Evolutionary conservation across 2,888 invertebrate genomes (phyloP), one percentile per base, ranked within the genome.

Genomic region (Bombylius discolor): DNA sequence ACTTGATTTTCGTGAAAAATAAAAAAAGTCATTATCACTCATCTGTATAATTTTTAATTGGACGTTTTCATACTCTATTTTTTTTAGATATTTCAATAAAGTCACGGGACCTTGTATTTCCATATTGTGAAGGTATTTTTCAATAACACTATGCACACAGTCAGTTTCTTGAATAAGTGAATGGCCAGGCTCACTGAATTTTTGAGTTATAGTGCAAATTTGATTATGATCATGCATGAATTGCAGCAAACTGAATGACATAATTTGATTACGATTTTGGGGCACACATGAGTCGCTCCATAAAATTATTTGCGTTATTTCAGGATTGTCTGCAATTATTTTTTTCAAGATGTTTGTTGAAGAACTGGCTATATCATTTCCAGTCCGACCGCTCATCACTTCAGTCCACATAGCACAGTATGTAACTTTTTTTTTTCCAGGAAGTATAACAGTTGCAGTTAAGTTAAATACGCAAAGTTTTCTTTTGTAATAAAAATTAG

Each of bases 381-480:
- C 47, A 14, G 36, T 1, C 11, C 47, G 46, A 6, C 47, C 34
- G 14, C 46, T 49, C 31, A 14, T 49, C 4, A 23, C 33, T 52
- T 52, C 52, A n/a, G 34, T 54, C 54, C 50, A 50, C 33, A 54
- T 46, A 13, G 50, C 46, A 46, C 50, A 55, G 39, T 55, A 55
- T 11, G 45, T 46, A 23, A 55, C 23, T 45, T 54, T 54, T n/a
- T 46, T 13, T 33, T 33, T 52, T 14, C 34, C 47, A 33, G 52
- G 47, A 47, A 47, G 5, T 36, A 55, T 52, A 36, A 12, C 34
- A 5, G 39, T 52, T 14, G 47, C 36, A 33, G 47, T 47, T 39
- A 52, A 47, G 14, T 52, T 47, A 52, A 47, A 52, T 14, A 33
- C 33, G 36, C 23, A 47, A 14, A 52, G 14, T 47, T 36, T 52